Base-by-base conservation (phyloP, 2,888 invertebrate genomes). In the Epinotia demarniana region DNA sequence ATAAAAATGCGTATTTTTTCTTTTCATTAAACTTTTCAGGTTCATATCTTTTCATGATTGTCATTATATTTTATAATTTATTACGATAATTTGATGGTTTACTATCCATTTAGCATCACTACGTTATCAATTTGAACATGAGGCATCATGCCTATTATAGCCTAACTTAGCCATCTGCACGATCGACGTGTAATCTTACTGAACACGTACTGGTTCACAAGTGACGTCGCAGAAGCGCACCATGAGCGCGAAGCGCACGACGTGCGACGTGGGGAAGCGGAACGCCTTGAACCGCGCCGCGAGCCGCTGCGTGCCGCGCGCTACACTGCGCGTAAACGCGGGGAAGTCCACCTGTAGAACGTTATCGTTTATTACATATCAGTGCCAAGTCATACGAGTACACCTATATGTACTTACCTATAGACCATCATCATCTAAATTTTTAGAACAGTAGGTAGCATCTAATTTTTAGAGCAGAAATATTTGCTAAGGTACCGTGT, bases 221-320 rank as follows among this genome's bases (percentile, higher is more conserved):
- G 94, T 94, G 2, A 94, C 91, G n/a, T 95, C 92, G 84, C 98
- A 98, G 87, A 97, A 98, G 78, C 97, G 96, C 13, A 98, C 96
- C 89, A 97, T 96, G 2, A 98, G 96, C 81, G 97, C 96, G 85
- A 98, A 98, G 78, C 96, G 95, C 0, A 98, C 97, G 8, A 97
- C 95, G 46, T 97, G 96, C n/a, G 98, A 97, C 13, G 96, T 96
- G 0, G 97, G 96, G 90, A 98, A 98, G 79, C 98, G 97, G 89
- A 98, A 98, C 0, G 98, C 98, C 84, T 97, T 96, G 87, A 98
- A 98, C 23, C 95, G 94, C 4, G 96, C 95, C 0, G 94, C 89
- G 19, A 97, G 87, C 61, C 95, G 87, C 82, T 93, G 93, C 0
- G 87, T 89, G 16, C 89, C 90, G 53, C 86, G 83, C 68, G 87